Evolutionary conservation across 2,113 vertebrate genomes (phyloP), one percentile per base, ranked within the genome.

Genomic region (Dryoscopus gambensis): DNA sequence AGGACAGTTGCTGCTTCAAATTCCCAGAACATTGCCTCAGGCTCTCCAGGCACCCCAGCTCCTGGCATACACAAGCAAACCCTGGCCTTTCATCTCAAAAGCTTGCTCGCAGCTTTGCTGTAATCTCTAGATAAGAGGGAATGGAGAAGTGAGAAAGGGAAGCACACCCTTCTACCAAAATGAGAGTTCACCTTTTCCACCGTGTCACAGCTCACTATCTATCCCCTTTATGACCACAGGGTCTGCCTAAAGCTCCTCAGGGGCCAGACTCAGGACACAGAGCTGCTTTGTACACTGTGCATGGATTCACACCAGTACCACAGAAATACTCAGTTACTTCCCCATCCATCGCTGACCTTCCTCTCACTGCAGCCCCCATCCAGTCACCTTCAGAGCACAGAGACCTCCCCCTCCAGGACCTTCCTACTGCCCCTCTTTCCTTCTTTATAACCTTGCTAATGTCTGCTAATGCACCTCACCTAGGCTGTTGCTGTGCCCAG

Each of bases 321-420:
- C 6, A 8, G 1, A 15, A 89, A 89, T 4, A 2, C 11, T 67
- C 56, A 37, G 84, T 68, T 83, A 85, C 74, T 33, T 67, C 30
- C 21, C 30, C 44, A 17, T 64, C 70, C 56, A 47, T 22, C 0
- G 0, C 76, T 13, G 40, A 24, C 22, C 6, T 52, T 52, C n/a
- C 13, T 62, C 59, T 35, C 30, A 15, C 5, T 10, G 14, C 42
- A 87, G 31, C 3, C 4, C 9, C 13, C 60, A 40, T 3, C 1
- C 7, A 11, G 4, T 0, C 37, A 44, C 27, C 9, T 25, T 9
- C 20, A 24, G 20, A 53, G 8, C 50, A 75, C 27, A 78, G 14
- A 56, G 0, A 44, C 2, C 1, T n/a, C 10, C 24, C 22, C 0
- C 13, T 16, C 2, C 11, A 71, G 0, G 0, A 4, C 7, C 33